Base-by-base conservation (phyloP, 2,797 vertebrate genomes). In the Lepus townsendii region DNA sequence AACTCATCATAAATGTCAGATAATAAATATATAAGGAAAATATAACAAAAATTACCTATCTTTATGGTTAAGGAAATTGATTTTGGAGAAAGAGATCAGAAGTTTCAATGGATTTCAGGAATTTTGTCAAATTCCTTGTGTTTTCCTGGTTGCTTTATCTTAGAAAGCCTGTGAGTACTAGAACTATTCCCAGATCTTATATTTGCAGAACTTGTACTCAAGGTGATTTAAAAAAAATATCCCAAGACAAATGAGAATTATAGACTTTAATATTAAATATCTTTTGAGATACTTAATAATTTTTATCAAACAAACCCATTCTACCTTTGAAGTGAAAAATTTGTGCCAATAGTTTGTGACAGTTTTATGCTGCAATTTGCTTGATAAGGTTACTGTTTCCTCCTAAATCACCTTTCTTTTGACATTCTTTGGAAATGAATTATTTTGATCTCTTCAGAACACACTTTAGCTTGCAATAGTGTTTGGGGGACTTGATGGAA, bases 401-500 rank as follows among this genome's bases (percentile, higher is more conserved):
- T 35, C 85, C 26, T 73, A 11, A 32, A 50, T 3, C 82, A 93
- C 19, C 30, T 35, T 87, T 88, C 14, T 20, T 94, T 30, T 87
- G 24, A 17, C 3, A 65, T 19, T 0, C 7, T 32, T 88, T 60
- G 32, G 35, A 88, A 93, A 84, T 73, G 93, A 97, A 95, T 69
- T 86, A 88, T 84, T 88, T 95, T 91, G 88, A 87, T 90, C 83
- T 92, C 77, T 88, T n/a, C 1, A 60, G 52, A 93, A 72, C 32
- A 68, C 24, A 32, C 10, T 88, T 80, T 42, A 1, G 0, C 35
- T 85, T 93, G 63, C 85, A 79, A 85, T 60, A n/a, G 69, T 11
- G 0, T 95, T 92, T 94, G 91, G 96, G 95, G 95, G 75, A 92
- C 97, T 82, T 3, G 0, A 62, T 65, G 7, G 79, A 97, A 95